These are phyloP conservation scores for Xiphophorus maculatus DNA, from an alignment of 2,113 vertebrate genomes.

Conservation along the genomic window DNA sequence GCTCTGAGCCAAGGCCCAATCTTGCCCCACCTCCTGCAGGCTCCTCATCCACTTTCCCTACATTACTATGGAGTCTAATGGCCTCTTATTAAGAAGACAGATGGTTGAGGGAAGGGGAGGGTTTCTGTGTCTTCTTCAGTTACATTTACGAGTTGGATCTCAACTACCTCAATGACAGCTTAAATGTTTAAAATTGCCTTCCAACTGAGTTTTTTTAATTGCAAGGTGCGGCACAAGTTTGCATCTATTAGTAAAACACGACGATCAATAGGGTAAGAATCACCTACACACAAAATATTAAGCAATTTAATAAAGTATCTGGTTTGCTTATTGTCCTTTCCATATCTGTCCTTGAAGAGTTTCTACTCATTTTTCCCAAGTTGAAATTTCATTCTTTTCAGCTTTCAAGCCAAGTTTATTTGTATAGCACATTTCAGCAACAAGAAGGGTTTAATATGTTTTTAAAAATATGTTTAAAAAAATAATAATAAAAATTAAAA, in stretches of 20 bases:
- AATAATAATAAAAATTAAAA: too few relatives aligned
- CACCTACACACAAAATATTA: neutral
- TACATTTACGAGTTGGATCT: slow-evolving; percentile 60
- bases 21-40: slow-evolving; percentile 62
- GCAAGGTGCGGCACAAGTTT: slow-evolving; percentile 16
- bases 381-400: too few relatives aligned
- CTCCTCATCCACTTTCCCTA: slow-evolving; percentile 78
- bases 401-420: too few relatives aligned
- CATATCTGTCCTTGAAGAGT: too few relatives aligned
- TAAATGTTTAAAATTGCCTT: slow-evolving; percentile 28
- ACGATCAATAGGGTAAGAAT: neutral
- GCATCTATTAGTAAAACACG: neutral
- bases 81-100: slow-evolving; percentile 77
- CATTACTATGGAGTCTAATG: slow-evolving; percentile 81
- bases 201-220: neutral
- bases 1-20: slow-evolving; percentile 61
- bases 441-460: too few relatives aligned
- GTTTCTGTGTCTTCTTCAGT: slow-evolving; percentile 67
- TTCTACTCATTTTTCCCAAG: too few relatives aligned
- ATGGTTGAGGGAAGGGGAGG: slow-evolving; percentile 63
- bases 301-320: too few relatives aligned
- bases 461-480: too few relatives aligned
- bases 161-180: slow-evolving; percentile 41
- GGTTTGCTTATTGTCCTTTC: too few relatives aligned
- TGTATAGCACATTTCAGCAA: too few relatives aligned